Base-by-base conservation (phyloP, 2,797 vertebrate species). In the Coregonus sp. region DNA sequence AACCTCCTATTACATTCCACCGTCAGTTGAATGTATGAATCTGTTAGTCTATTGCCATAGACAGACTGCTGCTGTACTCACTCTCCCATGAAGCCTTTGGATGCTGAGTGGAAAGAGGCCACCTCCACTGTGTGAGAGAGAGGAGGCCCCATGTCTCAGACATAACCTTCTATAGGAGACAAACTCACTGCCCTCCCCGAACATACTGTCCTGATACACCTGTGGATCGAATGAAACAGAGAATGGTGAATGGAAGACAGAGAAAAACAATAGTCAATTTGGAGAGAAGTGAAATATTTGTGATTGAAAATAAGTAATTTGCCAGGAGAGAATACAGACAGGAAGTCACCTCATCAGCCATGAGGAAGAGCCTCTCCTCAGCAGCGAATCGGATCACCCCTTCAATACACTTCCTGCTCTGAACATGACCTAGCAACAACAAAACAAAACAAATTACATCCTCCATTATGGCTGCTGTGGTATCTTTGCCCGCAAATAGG, bases 51-150 rank as follows among this genome's bases (percentile, higher is more conserved):
- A 33, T 31, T 12, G 63, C 29, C 29, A 1, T 66, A 66, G 6
- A 66, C 4, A 33, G 65, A 18, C 20, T 9, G n/a, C 20, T 2
- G 14, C 4, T 33, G 9, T 47, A 95, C 97, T 82, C 82, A 98
- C 97, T 98, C 97, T 86, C 96, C 97, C 88, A 93, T 89, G 86
- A 91, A 89, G 84, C 96, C 93, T 81, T 97, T 97, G 74, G 97
- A 98, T 31, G 84, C 68, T 0, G 97, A 97, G 89, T 98, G 94
- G 85, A 98, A 95, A 72, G 96, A 98, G 0, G 92, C 96, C 72
- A 98, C 84, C 81, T 98, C 95, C 88, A 97, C 93, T 7, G 59
- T 86, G 1, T 86, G 80, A 0, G 94, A 85, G 31, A 94, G 91
- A 11, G 94, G 92, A 1, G 92, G 90, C 1, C 95, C 96, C 96